phyloP scores from a whole-genome alignment of 2,888 invertebrate species.

The Lycaena phlaeas region DNA sequence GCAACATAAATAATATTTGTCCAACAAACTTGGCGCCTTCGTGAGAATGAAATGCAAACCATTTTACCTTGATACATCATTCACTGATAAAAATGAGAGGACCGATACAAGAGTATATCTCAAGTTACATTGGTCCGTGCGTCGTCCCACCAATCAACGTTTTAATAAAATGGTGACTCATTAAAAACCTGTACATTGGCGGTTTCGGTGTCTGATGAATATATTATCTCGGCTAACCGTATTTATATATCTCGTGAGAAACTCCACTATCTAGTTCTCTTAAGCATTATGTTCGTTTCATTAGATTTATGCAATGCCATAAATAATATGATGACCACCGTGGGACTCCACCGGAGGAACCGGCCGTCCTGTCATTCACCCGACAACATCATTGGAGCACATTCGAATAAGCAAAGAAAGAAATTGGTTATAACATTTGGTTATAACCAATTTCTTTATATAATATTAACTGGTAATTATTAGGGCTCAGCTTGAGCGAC shows the following conservation, averaged over 20 bases:
- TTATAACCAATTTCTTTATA: no score
- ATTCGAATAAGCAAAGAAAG: no score
- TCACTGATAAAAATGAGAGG: constrained; percentile 5
- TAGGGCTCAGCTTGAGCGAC: no score
- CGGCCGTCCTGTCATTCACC: not conserved
- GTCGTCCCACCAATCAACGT: not conserved
- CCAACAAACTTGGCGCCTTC: constrained; percentile 50
- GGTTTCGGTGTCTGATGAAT: constrained; percentile 49
- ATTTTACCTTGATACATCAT: constrained; percentile 21
- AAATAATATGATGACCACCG: constrained; percentile 1
- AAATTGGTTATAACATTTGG: no score
- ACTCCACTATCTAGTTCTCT: constrained; percentile 21
- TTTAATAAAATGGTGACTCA: constrained; percentile 18
- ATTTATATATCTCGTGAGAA: constrained; percentile 59
- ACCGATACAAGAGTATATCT: constrained; percentile 9
- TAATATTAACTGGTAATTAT: no score
- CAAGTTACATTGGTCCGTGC: constrained; percentile 14
- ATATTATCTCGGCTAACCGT: constrained; percentile 54
- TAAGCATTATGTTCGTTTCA: constrained; percentile 4
- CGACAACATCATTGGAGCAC: not conserved
- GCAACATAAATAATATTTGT: constrained; percentile 48
- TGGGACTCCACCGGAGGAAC: not conserved
- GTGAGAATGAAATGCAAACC: constrained; percentile 52
- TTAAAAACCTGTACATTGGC: constrained; percentile 29
- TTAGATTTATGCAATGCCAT: constrained; percentile 9